Evolutionary conservation across 1,140 invertebrate genomes (phyloP).

Genomic region (Sarcophaga bullata): DNA sequence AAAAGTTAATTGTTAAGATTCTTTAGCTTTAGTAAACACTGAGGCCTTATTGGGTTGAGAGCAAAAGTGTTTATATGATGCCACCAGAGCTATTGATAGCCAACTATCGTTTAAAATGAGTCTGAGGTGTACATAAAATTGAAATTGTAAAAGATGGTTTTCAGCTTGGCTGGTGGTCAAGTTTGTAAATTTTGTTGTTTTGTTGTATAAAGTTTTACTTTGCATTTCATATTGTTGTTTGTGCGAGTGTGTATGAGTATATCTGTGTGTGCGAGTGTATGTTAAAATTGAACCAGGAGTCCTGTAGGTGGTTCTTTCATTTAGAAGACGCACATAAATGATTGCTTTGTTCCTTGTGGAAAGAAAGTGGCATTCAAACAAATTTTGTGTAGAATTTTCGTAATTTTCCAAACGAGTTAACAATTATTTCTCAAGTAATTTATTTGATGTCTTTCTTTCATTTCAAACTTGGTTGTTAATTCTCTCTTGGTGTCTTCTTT

Average conservation of each 20-base stretch:
- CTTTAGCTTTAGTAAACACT: conserved; percentile 3
- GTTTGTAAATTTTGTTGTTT: conserved; percentile 1
- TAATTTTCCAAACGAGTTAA: conserved; percentile 45
- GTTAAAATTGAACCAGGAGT: not conserved
- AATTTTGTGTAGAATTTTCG: conserved; percentile 41
- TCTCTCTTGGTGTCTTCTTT: not conserved
- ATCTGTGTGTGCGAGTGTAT: not conserved
- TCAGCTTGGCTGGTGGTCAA: not conserved
- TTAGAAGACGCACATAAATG: too few relatives aligned
- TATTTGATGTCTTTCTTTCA: conserved; percentile 40
- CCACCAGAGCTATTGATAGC: not conserved
- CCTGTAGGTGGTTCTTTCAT: too few relatives aligned
- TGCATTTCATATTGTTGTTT: not conserved
- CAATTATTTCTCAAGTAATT: conserved; percentile 43
- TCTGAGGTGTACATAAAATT: not conserved
- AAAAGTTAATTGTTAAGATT: conserved; percentile 22
- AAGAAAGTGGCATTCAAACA: not conserved
- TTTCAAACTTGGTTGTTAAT: not conserved
- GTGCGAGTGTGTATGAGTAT: not conserved
- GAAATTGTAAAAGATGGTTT: not conserved
- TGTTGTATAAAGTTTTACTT: conserved; percentile 13
- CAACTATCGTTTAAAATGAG: not conserved
- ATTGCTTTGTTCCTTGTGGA: not conserved
- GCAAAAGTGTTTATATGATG: not conserved
- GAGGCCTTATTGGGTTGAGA: not conserved